Conservation (phyloP, 2,113 vertebrate genomes). For the Gobio gobio region DNA sequence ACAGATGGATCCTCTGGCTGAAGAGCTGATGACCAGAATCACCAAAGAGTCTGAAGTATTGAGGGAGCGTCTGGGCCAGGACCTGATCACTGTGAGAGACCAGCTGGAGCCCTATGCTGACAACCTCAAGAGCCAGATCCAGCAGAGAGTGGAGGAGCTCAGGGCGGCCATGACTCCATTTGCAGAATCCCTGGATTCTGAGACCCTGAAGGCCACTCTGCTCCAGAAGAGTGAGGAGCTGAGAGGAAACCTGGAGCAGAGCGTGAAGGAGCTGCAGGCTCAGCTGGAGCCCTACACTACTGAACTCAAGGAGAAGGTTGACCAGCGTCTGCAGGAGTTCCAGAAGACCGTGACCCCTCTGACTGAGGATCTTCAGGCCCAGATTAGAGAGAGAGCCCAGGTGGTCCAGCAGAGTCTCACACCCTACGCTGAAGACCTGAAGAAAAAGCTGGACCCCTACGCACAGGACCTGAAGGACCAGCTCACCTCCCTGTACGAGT, state of each 20-base stretch:
- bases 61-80: conserved; percentile 60
- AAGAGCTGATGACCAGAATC: conserved; percentile 53
- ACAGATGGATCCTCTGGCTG: conserved; percentile 54
- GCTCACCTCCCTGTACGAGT: conserved; percentile 58
- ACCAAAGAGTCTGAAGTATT: conserved; percentile 66
- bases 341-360: conserved; percentile 67
- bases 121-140: conserved; percentile 73
- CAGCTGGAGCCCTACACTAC: conserved; percentile 62
- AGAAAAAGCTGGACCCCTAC: conserved; percentile 57
- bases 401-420: conserved; percentile 67
- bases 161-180: conserved; percentile 63
- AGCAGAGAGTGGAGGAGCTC: conserved; percentile 79
- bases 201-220: conserved; percentile 57
- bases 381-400: conserved; percentile 56
- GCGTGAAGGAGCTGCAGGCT: conserved; percentile 58
- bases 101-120: conserved; percentile 62
- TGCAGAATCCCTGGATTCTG: conserved; percentile 61
- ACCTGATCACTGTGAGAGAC: conserved; percentile 49
- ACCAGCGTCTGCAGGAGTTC: conserved; percentile 66
- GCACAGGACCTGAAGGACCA: conserved; percentile 63
- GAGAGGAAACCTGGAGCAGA: conserved; percentile 53
- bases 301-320: conserved; percentile 65
- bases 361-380: conserved; percentile 62
- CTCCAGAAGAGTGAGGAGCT: conserved; percentile 64
- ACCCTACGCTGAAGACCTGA: conserved; percentile 63